Evolutionary conservation across 2,113 vertebrate species (phyloP).

Genomic region (Verasper variegatus): DNA sequence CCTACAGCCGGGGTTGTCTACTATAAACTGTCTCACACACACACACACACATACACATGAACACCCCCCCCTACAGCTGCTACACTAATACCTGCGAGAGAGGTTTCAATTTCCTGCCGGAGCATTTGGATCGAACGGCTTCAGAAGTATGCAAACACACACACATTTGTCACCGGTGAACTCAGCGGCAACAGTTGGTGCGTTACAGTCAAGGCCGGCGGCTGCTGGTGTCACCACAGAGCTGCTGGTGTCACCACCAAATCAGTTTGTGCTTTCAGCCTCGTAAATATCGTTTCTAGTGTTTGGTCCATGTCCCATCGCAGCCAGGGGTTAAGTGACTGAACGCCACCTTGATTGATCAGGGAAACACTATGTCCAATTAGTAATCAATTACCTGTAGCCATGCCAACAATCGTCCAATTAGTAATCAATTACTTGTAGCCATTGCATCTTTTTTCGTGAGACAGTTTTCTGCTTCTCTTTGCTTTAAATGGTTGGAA

Average conservation of each 20-base stretch:
- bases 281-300: no score
- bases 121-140: conserved; percentile 12
- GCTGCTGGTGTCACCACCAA: not conserved
- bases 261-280: no score
- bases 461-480: no score
- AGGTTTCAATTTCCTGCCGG: conserved; percentile 22
- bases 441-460: no score
- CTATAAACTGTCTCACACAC: conserved; percentile 7
- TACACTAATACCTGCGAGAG: not conserved
- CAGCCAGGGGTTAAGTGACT: no score
- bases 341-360: no score
- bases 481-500: no score
- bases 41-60: conserved; percentile 9
- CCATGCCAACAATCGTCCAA: no score
- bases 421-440: no score
- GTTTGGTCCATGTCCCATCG: no score
- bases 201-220: not conserved
- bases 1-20: conserved; percentile 36
- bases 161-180: not conserved
- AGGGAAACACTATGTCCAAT: no score
- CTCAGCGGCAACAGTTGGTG: not conserved
- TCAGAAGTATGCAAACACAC: not conserved
- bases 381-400: no score
- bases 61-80: not conserved
- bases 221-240: not conserved